Percentiles rank a stretch among this genome's conserved stretches.
phyloP scores from a whole-genome alignment of 2,888 invertebrate species.

The Napeogenes inachia region DNA sequence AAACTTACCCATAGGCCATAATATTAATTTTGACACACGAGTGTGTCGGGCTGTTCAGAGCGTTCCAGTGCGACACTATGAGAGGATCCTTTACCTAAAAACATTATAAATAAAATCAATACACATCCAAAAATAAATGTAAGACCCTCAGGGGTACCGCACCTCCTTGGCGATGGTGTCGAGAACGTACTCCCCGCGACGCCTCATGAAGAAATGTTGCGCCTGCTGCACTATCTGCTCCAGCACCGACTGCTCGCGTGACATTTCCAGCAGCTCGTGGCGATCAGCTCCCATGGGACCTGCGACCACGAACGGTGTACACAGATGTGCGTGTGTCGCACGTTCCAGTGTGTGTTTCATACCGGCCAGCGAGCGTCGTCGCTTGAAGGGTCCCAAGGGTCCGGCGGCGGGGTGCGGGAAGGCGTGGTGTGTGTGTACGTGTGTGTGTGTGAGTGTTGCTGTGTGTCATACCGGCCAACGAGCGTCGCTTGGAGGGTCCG shows the following conservation, averaged over 20 bases:
- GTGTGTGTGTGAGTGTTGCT: neutral
- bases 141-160: too few species aligned
- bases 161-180: constrained; percentile 93
- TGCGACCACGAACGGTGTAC: constrained; percentile 32
- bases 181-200: constrained; percentile 93
- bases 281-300: constrained; percentile 93
- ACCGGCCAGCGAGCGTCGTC: too few species aligned
- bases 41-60: constrained; percentile 94
- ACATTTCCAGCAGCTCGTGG: constrained; percentile 92
- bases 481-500: constrained; percentile 93
- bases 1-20: constrained; percentile 86
- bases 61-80: constrained; percentile 97
- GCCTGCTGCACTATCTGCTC: constrained; percentile 98
- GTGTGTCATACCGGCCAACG: constrained; percentile 83
- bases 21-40: constrained; percentile 97
- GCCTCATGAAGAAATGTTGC: constrained; percentile 94
- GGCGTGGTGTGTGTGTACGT: neutral
- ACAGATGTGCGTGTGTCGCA: too few species aligned
- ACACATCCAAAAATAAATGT: too few species aligned
- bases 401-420: too few species aligned
- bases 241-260: constrained; percentile 92
- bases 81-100: constrained; percentile 91
- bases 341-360: too few species aligned
- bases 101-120: constrained; percentile 8
- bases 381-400: too few species aligned